Conservation (phyloP, 2,113 vertebrate genomes). For the Tachysurus fulvidraco region DNA sequence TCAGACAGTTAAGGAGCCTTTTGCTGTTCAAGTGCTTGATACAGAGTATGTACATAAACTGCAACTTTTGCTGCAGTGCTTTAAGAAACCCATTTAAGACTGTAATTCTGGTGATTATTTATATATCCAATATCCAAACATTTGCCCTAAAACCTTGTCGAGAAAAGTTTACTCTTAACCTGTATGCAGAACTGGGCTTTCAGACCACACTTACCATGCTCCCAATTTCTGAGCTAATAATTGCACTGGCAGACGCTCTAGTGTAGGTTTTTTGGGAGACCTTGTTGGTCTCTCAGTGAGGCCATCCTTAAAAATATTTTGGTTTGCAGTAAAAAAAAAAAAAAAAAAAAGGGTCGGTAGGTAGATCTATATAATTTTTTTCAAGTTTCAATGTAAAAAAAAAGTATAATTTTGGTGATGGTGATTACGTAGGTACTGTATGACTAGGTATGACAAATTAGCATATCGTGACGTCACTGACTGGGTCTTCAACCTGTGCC, state of each 20-base stretch:
- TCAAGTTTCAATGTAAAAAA: no score
- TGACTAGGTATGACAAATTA: no score
- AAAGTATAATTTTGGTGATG: no score
- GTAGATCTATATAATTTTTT: no score
- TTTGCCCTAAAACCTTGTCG: not conserved
- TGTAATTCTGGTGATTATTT: not conserved
- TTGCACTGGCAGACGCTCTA: constrained; percentile 9
- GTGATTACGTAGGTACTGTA: no score
- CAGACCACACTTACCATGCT: not conserved
- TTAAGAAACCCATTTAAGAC: constrained; percentile 3
- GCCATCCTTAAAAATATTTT: no score
- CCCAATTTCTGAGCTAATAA: constrained; percentile 6
- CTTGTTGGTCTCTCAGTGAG: constrained; percentile 30
- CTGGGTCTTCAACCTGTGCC: no score
- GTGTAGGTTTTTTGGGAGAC: constrained; percentile 19
- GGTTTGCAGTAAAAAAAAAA: no score
- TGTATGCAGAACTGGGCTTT: constrained; percentile 7
- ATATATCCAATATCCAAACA: not conserved
- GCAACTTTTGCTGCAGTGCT: not conserved
- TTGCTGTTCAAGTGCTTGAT: not conserved
- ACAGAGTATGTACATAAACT: not conserved
- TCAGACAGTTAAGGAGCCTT: not conserved
- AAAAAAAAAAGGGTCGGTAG: no score
- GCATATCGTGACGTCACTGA: no score
- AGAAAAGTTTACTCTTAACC: not conserved